Evolutionary conservation across 2,113 vertebrate genomes (phyloP).

Genomic region (Tupaia chinensis): DNA sequence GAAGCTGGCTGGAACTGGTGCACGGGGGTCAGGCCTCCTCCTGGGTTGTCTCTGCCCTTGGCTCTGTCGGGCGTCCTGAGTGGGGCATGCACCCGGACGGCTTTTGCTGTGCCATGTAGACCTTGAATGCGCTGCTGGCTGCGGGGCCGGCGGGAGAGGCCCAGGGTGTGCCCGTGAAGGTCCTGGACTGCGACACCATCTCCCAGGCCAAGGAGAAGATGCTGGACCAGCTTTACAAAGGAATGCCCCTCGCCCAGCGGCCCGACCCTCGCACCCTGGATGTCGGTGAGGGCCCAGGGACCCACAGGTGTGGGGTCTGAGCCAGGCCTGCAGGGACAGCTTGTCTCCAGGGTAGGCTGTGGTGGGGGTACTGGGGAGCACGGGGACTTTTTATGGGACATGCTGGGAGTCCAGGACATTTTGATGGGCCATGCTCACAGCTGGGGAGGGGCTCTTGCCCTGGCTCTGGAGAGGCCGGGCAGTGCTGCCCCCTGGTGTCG

Average conservation of each 20-base stretch:
- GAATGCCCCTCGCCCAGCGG: constrained; percentile 94
- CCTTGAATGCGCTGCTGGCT: constrained; percentile 93
- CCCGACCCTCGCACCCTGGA: constrained; percentile 95
- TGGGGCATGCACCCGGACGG: neutral
- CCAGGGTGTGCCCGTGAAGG: constrained; percentile 93
- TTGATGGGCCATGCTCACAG: neutral
- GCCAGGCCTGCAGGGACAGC: neutral
- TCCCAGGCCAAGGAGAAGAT: constrained; percentile 99
- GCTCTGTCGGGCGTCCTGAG: neutral
- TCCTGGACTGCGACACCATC: constrained; percentile 97
- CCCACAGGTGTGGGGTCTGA: neutral
- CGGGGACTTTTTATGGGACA: neutral
- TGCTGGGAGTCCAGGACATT: neutral
- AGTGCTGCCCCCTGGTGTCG: neutral
- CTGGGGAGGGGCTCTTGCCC: neutral
- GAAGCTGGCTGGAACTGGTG: neutral
- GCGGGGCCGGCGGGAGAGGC: constrained; percentile 87
- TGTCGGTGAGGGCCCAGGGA: constrained; percentile 90
- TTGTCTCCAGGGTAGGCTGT: neutral
- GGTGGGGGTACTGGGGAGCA: no score
- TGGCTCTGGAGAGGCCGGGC: neutral
- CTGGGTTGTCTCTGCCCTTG: neutral
- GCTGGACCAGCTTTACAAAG: constrained; percentile 97
- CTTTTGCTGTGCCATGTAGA: constrained; percentile 85
- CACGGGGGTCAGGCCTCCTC: neutral